Evolutionary conservation across 2,113 vertebrate genomes (phyloP).

Genomic region (Pongo pygmaeus): DNA sequence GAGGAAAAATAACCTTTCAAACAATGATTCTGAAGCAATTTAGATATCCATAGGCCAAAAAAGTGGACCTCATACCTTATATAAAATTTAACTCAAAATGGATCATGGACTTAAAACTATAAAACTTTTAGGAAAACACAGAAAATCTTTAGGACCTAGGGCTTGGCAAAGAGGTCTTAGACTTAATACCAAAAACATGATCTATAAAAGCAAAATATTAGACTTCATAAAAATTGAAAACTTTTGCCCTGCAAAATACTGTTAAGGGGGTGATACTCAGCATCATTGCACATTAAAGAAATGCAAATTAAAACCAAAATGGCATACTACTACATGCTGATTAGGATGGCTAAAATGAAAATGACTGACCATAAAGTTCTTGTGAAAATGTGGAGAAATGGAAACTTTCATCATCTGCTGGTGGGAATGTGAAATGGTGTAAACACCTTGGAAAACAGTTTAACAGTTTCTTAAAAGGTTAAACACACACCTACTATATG

Average conservation of each 20-base stretch:
- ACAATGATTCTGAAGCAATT: not conserved
- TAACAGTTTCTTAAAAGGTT: not conserved
- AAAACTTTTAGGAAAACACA: not conserved
- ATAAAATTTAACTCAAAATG: not conserved
- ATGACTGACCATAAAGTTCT: fast-evolving
- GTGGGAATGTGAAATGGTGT: not conserved
- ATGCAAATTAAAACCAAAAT: not conserved
- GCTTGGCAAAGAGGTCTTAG: not conserved
- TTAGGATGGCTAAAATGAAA: not conserved
- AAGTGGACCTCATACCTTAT: not conserved
- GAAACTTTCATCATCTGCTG: not conserved
- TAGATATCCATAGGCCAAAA: not conserved
- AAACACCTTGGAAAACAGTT: not conserved
- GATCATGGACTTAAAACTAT: not conserved
- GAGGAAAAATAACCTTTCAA: not conserved
- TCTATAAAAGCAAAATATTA: not conserved
- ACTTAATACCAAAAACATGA: not conserved
- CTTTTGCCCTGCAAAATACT: not conserved
- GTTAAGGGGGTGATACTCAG: not conserved
- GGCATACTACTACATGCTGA: not conserved
- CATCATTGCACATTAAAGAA: not conserved
- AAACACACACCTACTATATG: not conserved
- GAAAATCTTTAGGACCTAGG: not conserved
- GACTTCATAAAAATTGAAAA: not conserved
- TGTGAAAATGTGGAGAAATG: not conserved